A percentile compares a stretch with the other conserved stretches of the same genome.
Evolutionary conservation across 2,113 vertebrate species (phyloP).

Genomic region (Tringa solitaria): DNA sequence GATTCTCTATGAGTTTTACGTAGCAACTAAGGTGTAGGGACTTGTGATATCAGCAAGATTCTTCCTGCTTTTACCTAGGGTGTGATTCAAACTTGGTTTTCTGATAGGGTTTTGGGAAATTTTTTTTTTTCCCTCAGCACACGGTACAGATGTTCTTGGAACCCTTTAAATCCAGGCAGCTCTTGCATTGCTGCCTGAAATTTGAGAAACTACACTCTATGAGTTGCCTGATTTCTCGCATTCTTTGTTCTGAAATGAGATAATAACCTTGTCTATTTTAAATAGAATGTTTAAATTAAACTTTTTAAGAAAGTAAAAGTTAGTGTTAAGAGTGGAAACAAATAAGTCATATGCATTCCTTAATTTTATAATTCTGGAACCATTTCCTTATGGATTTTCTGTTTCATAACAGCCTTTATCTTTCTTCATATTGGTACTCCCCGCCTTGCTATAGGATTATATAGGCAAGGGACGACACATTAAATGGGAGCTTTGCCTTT

Average conservation of each 20-base stretch:
- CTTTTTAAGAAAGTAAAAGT: background rate
- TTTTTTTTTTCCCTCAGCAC: background rate
- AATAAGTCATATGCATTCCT: background rate
- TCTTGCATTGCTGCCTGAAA: background rate
- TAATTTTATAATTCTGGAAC: background rate
- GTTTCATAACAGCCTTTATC: background rate
- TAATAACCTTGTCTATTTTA: background rate
- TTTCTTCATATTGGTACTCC: background rate
- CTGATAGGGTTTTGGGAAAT: background rate
- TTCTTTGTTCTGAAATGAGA: background rate
- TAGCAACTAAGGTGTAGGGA: background rate
- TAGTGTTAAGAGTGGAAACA: background rate
- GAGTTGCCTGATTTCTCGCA: background rate
- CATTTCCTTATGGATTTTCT: background rate
- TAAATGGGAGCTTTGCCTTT: background rate
- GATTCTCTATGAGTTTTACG: background rate
- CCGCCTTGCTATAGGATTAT: background rate
- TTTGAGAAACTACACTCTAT: background rate
- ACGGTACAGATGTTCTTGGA: background rate
- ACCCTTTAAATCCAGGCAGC: background rate
- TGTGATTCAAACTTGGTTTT: background rate
- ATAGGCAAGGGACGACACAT: background rate
- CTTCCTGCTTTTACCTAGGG: background rate
- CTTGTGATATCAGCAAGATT: background rate
- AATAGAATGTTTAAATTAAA: background rate